phyloP scores from a whole-genome alignment of 1,140 invertebrate species.

The Artemia franciscana region DNA sequence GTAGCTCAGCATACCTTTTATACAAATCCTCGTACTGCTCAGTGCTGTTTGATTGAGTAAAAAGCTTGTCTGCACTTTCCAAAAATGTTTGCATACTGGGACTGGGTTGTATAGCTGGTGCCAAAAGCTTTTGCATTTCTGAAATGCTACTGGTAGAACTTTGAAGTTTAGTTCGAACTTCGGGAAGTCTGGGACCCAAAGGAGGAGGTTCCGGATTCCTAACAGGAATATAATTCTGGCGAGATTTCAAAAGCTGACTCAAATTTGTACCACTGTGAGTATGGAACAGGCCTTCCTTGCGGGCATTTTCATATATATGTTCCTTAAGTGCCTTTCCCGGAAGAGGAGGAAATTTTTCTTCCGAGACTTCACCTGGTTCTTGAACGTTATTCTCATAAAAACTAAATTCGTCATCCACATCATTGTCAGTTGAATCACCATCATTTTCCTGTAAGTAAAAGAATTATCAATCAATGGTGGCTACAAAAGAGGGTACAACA shows the following conservation, averaged over 20 bases:
- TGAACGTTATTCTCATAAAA: not conserved
- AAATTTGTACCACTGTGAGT: not conserved
- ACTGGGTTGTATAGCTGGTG: conserved; percentile 47
- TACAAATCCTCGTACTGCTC: not conserved
- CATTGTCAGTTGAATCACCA: not conserved
- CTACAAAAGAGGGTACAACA: too few species aligned
- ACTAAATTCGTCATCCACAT: not conserved
- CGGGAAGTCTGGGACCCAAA: not conserved
- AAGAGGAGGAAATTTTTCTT: too few species aligned
- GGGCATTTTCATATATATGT: not conserved
- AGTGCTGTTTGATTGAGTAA: not conserved
- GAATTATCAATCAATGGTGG: too few species aligned
- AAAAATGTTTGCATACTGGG: conserved; percentile 33
- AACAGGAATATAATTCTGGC: not conserved
- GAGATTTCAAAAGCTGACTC: not conserved
- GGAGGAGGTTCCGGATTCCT: not conserved
- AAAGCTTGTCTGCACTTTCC: not conserved
- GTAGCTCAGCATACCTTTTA: not conserved
- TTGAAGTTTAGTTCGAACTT: not conserved
- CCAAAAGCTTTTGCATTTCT: conserved; percentile 61
- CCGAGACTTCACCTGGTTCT: not conserved
- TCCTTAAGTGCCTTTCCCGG: not conserved
- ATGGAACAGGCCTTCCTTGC: not conserved
- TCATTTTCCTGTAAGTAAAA: conserved; percentile 12
- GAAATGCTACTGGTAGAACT: conserved; percentile 56